These are phyloP conservation scores for Aurelia aurita complex sp. Pacific DNA, from an alignment of 30 jellyfish, hydroid and myxozoan genomes.

Conservation along the genomic window DNA sequence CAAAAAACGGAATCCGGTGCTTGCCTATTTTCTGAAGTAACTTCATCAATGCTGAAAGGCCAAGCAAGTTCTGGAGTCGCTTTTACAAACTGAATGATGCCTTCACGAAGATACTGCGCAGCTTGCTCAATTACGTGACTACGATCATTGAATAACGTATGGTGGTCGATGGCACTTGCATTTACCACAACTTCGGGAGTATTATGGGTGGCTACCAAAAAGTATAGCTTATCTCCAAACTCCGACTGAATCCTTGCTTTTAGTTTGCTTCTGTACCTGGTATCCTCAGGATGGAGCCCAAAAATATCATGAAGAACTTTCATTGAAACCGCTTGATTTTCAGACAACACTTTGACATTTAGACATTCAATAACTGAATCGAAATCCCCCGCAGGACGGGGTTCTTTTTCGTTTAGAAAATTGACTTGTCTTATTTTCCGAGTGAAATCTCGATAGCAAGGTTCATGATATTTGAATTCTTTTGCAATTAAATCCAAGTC, in stretches of 20 bases:
- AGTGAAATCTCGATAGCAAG: neutral
- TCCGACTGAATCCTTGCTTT: constrained; percentile 7
- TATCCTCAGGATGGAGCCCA: constrained; percentile 9
- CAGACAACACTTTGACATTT: neutral
- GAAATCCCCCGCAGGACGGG: neutral
- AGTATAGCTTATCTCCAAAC: constrained; percentile 24
- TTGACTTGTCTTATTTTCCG: neutral
- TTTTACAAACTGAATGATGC: constrained; percentile 13
- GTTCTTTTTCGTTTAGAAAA: neutral
- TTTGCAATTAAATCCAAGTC: no score
- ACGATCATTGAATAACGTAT: constrained; percentile 24
- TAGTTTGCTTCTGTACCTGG: constrained; percentile 17
- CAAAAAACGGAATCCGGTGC: constrained; percentile 13
- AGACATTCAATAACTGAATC: constrained; percentile 1
- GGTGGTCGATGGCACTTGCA: constrained; percentile 48
- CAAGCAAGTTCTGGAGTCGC: constrained; percentile 25
- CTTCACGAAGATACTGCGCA: constrained; percentile 50
- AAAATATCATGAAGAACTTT: constrained; percentile 1
- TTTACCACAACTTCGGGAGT: constrained; percentile 40
- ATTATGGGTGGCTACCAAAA: constrained; percentile 21
- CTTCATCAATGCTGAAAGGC: constrained; percentile 38
- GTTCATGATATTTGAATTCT: no score
- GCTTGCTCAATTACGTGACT: constrained; percentile 49
- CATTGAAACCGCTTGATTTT: constrained; percentile 21
- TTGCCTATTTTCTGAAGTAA: constrained; percentile 24